Conservation (phyloP, 1,140 invertebrate genomes). For the Drosophila trapezifrons region DNA sequence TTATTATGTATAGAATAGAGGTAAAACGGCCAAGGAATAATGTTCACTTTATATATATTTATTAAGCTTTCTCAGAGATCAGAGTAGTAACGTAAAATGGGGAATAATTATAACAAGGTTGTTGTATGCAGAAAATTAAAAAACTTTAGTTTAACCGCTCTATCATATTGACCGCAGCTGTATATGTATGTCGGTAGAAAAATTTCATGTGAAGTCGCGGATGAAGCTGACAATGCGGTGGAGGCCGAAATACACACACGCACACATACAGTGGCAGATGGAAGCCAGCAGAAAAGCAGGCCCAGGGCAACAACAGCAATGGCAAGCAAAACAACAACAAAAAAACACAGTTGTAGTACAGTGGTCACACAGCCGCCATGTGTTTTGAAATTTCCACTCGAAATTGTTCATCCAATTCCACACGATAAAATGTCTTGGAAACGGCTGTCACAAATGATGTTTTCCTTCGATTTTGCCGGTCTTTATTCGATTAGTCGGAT, state of each 20-base stretch:
- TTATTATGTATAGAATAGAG: too few relatives aligned
- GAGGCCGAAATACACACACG: slow-evolving; percentile 57
- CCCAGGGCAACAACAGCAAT: slow-evolving; percentile 58
- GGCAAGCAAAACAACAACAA: slow-evolving; percentile 22
- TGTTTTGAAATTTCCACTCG: slow-evolving; percentile 15
- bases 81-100: too few relatives aligned
- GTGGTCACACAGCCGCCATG: slow-evolving; percentile 30
- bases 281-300: slow-evolving; percentile 53
- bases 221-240: slow-evolving; percentile 69
- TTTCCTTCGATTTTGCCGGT: slow-evolving; percentile 23
- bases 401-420: slow-evolving; percentile 8
- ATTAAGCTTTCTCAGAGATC: too few relatives aligned
- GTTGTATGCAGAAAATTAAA: too few relatives aligned
- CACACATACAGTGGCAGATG: slow-evolving; percentile 33
- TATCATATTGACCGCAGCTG: slow-evolving; percentile 4
- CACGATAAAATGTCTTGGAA: slow-evolving; percentile 2
- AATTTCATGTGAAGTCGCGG: slow-evolving; percentile 65
- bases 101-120: not conserved
- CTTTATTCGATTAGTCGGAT: slow-evolving; percentile 25
- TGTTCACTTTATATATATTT: not conserved
- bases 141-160: too few relatives aligned
- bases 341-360: slow-evolving; percentile 27
- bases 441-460: slow-evolving; percentile 19
- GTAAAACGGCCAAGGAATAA: not conserved
- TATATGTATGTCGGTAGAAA: slow-evolving; percentile 37